phyloP scores from a whole-genome alignment of 2,888 invertebrate species.

The Agrochola lychnidis region DNA sequence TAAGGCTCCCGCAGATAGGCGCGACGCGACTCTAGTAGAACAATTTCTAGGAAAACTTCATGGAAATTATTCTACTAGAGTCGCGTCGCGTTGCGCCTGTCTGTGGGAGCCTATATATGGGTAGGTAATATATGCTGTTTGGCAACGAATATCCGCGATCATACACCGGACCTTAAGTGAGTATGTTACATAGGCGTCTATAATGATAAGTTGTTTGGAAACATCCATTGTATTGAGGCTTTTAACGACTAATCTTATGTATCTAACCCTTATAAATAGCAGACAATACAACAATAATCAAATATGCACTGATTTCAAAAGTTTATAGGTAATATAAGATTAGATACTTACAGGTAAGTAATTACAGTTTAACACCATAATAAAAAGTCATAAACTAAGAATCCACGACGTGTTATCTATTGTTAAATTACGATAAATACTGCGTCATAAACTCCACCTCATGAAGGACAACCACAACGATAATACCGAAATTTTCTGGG shows the following conservation, averaged over 20 bases:
- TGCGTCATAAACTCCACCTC: background rate
- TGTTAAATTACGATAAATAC: background rate
- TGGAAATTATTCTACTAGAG: no score
- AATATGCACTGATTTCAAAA: constrained; percentile 33
- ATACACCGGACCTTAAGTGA: background rate
- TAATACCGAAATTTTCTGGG: background rate
- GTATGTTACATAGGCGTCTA: background rate
- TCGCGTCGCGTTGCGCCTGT: no score
- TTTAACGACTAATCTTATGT: background rate
- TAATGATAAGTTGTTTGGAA: background rate
- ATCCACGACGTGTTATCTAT: background rate
- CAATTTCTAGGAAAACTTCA: no score
- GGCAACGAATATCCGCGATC: background rate
- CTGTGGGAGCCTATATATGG: no score
- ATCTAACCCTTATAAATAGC: background rate
- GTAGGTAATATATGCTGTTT: no score
- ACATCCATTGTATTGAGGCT: background rate
- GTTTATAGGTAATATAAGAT: background rate
- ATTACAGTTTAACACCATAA: background rate
- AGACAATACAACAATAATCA: constrained; percentile 5
- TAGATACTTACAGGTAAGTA: constrained; percentile 15
- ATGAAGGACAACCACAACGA: background rate
- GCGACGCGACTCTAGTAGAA: no score
- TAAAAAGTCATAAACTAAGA: constrained; percentile 14
- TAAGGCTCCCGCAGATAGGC: no score